Base-by-base conservation (phyloP, 2,113 vertebrate species). In the Clarias batrachus region DNA sequence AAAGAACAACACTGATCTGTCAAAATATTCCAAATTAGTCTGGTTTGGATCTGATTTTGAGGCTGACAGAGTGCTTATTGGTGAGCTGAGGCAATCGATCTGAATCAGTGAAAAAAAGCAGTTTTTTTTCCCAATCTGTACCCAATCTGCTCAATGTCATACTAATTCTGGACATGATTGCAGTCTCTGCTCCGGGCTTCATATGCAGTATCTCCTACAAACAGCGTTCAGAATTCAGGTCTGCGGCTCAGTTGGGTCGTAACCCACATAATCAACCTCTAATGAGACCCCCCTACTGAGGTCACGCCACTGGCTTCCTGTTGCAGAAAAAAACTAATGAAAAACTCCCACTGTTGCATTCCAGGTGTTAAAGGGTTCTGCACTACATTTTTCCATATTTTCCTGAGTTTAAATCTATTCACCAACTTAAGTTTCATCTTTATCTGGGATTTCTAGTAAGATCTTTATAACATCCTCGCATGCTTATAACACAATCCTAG, bases 301-400 rank as follows among this genome's bases (percentile, higher is more conserved):
- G 76, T 57, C 76, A 78, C 4, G 1, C 76, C 54, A 30, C n/a
- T 54, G 48, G 2, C 73, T 56, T 78, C 76, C 54, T 57, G n/a
- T 27, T 59, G 77, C 54, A 79, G 54, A 16, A 79, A 59, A 14
- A 78, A 78, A 56, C 48, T 56, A 56, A 17, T 76, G 52, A 27
- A 27, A 3, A 3, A 33, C 25, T 56, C 23, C 23, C n/a, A 48
- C 13, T 9, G 27, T 30, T 59, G n/a, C 8, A 30, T 17, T 59
- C 21, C 27, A 56, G 54, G 57, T 78, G 52, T 78, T 78, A 56
- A 77, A 77, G 52, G 12, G 76, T 57, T 78, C 52, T 78, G 52
- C 13, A 27, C 54, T 57, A 30, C 7, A 78, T 27, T 19, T 16
- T 78, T 48, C 48, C 48, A 78, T 17, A 56, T 16, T 0, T 54